Evolutionary conservation across 2,113 vertebrate genomes (phyloP).

Genomic region (Onychostruthus taczanowskii): DNA sequence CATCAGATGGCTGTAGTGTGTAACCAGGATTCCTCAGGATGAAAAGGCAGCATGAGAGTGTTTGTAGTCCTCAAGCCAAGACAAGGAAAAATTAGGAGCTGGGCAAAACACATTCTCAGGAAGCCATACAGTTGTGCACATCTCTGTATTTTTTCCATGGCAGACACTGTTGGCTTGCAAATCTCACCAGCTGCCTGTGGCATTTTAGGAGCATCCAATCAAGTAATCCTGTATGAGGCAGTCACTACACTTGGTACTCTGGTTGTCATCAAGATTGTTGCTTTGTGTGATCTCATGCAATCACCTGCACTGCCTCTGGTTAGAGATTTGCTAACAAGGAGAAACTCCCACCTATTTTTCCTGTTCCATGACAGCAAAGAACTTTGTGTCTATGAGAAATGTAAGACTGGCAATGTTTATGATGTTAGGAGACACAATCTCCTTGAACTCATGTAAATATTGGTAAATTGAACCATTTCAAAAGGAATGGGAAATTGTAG

Average conservation of each 20-base stretch:
- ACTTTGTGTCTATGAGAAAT: background rate
- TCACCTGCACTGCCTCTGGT: background rate
- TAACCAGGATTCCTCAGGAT: background rate
- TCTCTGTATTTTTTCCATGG: background rate
- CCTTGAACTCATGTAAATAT: background rate
- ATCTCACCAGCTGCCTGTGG: background rate
- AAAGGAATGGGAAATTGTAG: background rate
- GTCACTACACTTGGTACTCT: background rate
- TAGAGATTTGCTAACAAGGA: background rate
- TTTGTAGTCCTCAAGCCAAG: background rate
- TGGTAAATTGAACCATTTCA: background rate
- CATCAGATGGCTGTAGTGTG: background rate
- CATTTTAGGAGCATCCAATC: background rate
- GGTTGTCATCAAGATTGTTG: background rate
- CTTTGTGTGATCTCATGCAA: background rate
- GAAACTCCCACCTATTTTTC: background rate
- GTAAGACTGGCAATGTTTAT: background rate
- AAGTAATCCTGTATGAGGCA: background rate
- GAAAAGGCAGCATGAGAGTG: background rate
- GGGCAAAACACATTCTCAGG: background rate
- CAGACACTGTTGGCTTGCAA: background rate
- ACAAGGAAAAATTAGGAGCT: background rate
- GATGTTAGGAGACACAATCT: background rate
- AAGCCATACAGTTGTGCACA: background rate
- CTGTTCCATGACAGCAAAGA: background rate